Evolutionary conservation across 2,113 vertebrate genomes (phyloP).

Genomic region (Thunnus maccoyii): DNA sequence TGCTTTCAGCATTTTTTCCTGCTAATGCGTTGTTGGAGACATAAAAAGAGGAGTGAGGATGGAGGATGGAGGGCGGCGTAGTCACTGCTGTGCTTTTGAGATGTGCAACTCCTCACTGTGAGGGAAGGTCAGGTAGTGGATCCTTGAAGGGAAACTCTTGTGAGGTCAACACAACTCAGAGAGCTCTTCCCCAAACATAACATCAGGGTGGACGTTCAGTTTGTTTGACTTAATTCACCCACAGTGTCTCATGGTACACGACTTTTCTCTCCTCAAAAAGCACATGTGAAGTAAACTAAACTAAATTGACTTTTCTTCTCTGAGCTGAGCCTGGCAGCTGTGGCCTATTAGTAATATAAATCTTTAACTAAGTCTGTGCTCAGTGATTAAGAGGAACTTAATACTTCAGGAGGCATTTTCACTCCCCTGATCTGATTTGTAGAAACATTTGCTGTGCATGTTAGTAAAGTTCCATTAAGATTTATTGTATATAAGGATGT

Average conservation of each 20-base stretch:
- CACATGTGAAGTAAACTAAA: too few relatives aligned
- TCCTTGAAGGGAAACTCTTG: slow-evolving; percentile 29
- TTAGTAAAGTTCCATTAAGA: neutral
- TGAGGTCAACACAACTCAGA: slow-evolving; percentile 14
- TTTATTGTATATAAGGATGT: neutral
- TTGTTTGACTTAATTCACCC: slow-evolving; percentile 3
- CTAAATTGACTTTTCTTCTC: too few relatives aligned
- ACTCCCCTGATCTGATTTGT: neutral
- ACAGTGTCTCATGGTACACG: slow-evolving; percentile 8
- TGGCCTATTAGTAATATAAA: too few relatives aligned
- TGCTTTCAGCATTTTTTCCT: slow-evolving; percentile 73
- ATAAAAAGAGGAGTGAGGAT: slow-evolving; percentile 59
- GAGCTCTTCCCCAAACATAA: slow-evolving; percentile 8
- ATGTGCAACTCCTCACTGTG: slow-evolving; percentile 4
- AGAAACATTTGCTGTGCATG: neutral
- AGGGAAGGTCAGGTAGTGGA: slow-evolving; percentile 49
- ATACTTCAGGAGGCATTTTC: neutral
- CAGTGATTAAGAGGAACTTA: neutral
- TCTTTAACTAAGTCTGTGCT: neutral
- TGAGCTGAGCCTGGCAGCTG: neutral
- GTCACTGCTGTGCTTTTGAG: slow-evolving; percentile 48
- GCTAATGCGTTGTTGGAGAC: slow-evolving; percentile 68
- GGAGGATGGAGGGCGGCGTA: slow-evolving; percentile 30
- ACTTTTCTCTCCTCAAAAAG: neutral
- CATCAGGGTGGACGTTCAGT: slow-evolving; percentile 29